Base-by-base conservation (phyloP, 1,140 invertebrate genomes). In the Meteorus sp. region DNA sequence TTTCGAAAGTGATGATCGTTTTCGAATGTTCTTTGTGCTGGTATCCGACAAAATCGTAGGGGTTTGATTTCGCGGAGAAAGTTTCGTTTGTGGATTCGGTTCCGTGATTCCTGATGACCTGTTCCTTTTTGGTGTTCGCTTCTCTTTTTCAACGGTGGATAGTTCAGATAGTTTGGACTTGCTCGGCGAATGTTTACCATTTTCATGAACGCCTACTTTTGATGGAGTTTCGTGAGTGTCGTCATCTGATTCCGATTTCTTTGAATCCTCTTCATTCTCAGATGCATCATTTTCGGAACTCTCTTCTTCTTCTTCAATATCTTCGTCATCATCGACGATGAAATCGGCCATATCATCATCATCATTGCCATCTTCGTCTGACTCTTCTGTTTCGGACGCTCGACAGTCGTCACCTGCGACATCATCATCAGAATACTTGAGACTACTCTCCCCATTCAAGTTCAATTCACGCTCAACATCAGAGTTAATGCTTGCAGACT, bases 391-490 rank as follows among this genome's bases (percentile, higher is more conserved):
- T 67, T 78, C 75, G n/a, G 75, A 76, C 15, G 45, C 67, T 59
- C 65, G 64, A 35, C 75, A 77, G 3, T 69, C 69, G 53, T 77
- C 72, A 11, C 53, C 72, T 22, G 56, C 44, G 2, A 73, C 60
- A 52, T 77, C 59, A 44, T 78, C 72, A 53, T 78, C 74, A 1
- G 67, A 63, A 57, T 74, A 71, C 11, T 68, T 56, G 0, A 8
- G 0, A 9, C 8, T 19, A 20, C 23, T 44, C 6, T 63, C 44
- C 6, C 75, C 76, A 51, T 59, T 15, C 3, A 78, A 50, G 64
- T 78, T 78, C 7, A 72, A 71, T 44, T 76, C 76, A 4, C 15
- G 69, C 0, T 50, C 56, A 8, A 76, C 56, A 63, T 78, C 76
- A 1, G 67, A 67, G 33, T 76, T 52, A 4, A 73, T 66, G 17